These are phyloP conservation scores for Solenodon paradoxus DNA, from an alignment of 2,113 vertebrate species.

Conservation along the genomic window DNA sequence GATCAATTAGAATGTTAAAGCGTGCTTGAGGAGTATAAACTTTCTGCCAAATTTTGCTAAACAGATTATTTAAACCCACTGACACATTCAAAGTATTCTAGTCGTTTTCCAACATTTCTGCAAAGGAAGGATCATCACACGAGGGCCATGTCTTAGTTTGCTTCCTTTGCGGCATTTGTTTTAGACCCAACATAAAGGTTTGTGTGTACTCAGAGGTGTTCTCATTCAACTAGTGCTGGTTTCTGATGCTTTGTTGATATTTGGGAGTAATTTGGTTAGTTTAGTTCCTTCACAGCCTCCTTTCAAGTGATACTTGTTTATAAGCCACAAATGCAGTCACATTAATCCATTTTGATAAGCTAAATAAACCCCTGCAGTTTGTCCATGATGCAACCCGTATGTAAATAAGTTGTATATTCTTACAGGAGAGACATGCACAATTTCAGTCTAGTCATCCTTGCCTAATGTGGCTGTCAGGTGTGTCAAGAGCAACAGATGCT, in stretches of 20 bases:
- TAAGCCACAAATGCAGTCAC: constrained; percentile 64
- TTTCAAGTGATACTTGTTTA: constrained; percentile 76
- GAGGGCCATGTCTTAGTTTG: neutral
- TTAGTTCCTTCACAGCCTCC: constrained; percentile 55
- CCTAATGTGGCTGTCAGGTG: constrained; percentile 82
- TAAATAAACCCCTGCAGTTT: constrained; percentile 73
- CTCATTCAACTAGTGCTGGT: constrained; percentile 8
- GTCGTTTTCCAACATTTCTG: constrained; percentile 35
- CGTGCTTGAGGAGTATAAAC: constrained; percentile 28
- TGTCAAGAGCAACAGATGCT: constrained; percentile 83
- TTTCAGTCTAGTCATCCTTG: constrained; percentile 79
- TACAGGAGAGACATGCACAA: constrained; percentile 68
- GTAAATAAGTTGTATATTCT: constrained; percentile 68
- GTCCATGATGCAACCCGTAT: constrained; percentile 52
- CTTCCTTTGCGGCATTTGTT: neutral
- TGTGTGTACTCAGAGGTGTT: neutral
- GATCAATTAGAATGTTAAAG: constrained; percentile 51
- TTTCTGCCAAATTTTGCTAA: constrained; percentile 41
- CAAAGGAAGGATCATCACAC: constrained; percentile 7
- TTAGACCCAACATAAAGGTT: neutral
- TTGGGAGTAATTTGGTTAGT: constrained; percentile 65
- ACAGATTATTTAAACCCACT: constrained; percentile 58
- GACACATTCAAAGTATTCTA: constrained; percentile 29
- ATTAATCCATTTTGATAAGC: constrained; percentile 72
- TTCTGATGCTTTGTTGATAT: constrained; percentile 61